phyloP scores from a whole-genome alignment of 1,140 invertebrate genomes.

The Drosophila kohkoa region DNA sequence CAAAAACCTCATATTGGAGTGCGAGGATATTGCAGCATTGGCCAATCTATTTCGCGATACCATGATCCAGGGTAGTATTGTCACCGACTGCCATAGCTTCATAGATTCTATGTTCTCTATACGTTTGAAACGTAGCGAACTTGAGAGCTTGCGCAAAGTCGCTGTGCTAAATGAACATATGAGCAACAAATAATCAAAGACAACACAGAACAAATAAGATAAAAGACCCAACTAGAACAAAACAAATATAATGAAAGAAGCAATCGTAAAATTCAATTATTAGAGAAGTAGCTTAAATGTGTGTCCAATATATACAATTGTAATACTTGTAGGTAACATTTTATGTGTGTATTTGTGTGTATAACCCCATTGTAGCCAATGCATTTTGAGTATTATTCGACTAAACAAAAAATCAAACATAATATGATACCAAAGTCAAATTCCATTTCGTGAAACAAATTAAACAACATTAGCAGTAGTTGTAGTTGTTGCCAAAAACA shows the following conservation, averaged over 20 bases:
- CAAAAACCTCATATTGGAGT: constrained; percentile 88
- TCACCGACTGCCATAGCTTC: constrained; percentile 91
- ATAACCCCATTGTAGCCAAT: constrained; percentile 63
- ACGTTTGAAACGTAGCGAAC: constrained; percentile 87
- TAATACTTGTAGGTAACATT: constrained; percentile 52
- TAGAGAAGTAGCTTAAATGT: constrained; percentile 70
- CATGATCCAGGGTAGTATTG: constrained; percentile 88
- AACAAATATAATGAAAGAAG: constrained; percentile 63
- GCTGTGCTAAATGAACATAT: constrained; percentile 76
- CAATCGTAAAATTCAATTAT: constrained; percentile 82
- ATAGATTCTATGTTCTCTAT: constrained; percentile 90
- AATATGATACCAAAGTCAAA: constrained; percentile 70
- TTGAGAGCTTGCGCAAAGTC: constrained; percentile 87
- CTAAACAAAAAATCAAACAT: constrained; percentile 13
- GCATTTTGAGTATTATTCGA: constrained; percentile 72
- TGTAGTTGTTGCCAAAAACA: constrained; percentile 69
- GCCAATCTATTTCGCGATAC: constrained; percentile 89
- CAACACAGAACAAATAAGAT: constrained; percentile 31
- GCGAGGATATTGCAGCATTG: constrained; percentile 90
- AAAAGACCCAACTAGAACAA: constrained; percentile 52
- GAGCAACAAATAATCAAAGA: constrained; percentile 43
- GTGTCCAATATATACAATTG: constrained; percentile 61
- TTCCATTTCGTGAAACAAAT: constrained; percentile 43
- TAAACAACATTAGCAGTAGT: constrained; percentile 44
- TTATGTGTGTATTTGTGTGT: constrained; percentile 45